Evolutionary conservation across 2,113 vertebrate species (phyloP).

Genomic region (Mesitornis unicolor): DNA sequence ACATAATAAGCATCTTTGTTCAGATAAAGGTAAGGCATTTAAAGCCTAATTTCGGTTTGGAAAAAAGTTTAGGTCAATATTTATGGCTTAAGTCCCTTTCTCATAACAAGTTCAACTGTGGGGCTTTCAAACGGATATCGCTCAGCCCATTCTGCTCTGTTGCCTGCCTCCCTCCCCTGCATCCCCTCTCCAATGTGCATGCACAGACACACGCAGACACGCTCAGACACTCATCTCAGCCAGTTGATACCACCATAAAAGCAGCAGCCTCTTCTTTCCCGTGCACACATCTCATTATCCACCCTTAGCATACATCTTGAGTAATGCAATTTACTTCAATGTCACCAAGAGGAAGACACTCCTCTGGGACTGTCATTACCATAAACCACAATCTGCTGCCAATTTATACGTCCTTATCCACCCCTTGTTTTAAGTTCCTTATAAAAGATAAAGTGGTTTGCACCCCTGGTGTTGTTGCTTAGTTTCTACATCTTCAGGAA

Average conservation of each 20-base stretch:
- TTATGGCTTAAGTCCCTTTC: not conserved
- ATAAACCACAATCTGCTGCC: conserved; percentile 71
- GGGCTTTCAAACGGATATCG: not conserved
- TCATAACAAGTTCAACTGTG: not conserved
- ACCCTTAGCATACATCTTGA: conserved; percentile 57
- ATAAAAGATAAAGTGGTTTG: conserved; percentile 19
- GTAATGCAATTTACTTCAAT: conserved; percentile 72
- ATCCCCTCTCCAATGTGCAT: not conserved
- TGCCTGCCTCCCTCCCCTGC: not conserved
- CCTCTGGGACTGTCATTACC: conserved; percentile 59
- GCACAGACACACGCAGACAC: not conserved
- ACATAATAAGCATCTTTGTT: not conserved
- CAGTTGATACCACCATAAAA: conserved; percentile 42
- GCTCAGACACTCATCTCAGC: not conserved
- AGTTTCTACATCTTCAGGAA: not conserved
- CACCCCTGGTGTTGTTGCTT: not conserved
- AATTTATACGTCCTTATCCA: conserved; percentile 47
- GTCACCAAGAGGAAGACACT: conserved; percentile 67
- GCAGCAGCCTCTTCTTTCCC: not conserved
- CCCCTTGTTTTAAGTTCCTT: conserved; percentile 48
- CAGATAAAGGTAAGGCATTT: not conserved
- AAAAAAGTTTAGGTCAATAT: not conserved
- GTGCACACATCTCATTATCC: conserved; percentile 65
- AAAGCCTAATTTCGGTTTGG: not conserved
- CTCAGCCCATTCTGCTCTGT: not conserved